A percentile compares a stretch with the other conserved stretches of the same genome.
Conservation (phyloP, 2,113 vertebrate species). For the Heterotis niloticus region DNA sequence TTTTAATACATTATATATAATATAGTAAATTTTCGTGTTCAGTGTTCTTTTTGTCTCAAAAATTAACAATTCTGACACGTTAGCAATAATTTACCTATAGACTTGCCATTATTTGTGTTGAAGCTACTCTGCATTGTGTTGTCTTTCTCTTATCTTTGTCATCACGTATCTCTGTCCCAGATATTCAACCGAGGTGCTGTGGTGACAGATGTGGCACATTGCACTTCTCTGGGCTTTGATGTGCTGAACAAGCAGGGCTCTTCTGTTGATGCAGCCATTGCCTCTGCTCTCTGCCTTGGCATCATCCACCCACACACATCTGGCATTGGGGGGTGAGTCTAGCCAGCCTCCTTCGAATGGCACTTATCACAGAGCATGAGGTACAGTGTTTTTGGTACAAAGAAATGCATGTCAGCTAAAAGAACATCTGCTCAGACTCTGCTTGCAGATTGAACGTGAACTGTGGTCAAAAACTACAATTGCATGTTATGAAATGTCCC, state of each 20-base stretch:
- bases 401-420: background rate
- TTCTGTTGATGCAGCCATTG: slow-evolving; percentile 87
- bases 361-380: background rate
- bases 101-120: no score
- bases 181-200: slow-evolving; percentile 86
- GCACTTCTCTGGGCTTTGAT: slow-evolving; percentile 80
- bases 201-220: slow-evolving; percentile 83
- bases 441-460: background rate
- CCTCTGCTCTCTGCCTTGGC: slow-evolving; percentile 81
- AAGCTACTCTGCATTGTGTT: background rate
- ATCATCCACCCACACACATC: slow-evolving; percentile 88
- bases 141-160: background rate
- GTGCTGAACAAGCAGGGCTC: slow-evolving; percentile 81
- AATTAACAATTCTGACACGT: no score
- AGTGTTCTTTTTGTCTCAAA: no score
- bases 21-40: no score
- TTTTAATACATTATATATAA: no score
- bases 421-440: background rate
- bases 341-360: background rate
- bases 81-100: no score
- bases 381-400: background rate
- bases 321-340: slow-evolving; percentile 86
- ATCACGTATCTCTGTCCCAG: slow-evolving; percentile 48
- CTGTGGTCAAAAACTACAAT: background rate
- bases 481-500: background rate